Evolutionary conservation across 2,888 invertebrate species (phyloP).

Genomic region (Ctenicera cuprea): DNA sequence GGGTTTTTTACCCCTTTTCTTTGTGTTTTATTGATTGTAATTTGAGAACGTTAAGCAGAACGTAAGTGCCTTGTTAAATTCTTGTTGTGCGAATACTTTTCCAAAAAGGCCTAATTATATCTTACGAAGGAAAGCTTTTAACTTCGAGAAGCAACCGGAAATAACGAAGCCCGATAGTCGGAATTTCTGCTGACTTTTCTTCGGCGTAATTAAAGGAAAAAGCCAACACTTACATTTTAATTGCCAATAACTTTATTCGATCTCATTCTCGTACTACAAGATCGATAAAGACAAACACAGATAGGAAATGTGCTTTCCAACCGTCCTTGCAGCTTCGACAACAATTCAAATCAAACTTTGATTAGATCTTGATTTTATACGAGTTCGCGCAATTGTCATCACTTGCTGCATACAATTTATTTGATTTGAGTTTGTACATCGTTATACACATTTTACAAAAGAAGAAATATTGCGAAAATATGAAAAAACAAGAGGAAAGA

Average conservation of each 20-base stretch:
- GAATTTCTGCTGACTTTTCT: constrained; percentile 9
- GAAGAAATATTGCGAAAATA: no score
- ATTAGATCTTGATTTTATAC: constrained; percentile 32
- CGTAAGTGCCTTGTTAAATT: constrained; percentile 12
- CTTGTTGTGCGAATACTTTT: constrained; percentile 8
- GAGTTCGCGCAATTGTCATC: constrained; percentile 17
- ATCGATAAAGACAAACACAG: neutral
- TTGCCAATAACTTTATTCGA: constrained; percentile 31
- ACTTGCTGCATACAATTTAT: constrained; percentile 13
- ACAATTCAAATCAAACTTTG: constrained; percentile 27
- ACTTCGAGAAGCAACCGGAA: constrained; percentile 25
- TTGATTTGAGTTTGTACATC: neutral
- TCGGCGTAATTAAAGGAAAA: constrained; percentile 26
- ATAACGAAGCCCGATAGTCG: constrained; percentile 31
- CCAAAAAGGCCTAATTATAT: constrained; percentile 31
- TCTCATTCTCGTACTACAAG: neutral
- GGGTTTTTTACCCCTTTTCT: constrained; percentile 6
- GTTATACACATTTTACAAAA: no score
- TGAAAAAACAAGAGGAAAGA: no score
- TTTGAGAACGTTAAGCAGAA: constrained; percentile 9
- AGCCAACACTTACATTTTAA: constrained; percentile 39
- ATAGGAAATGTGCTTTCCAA: neutral
- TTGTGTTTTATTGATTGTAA: neutral
- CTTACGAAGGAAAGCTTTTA: constrained; percentile 34
- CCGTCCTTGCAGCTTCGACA: neutral